Percentiles rank a stretch among this genome's conserved stretches.
Evolutionary conservation across 2,797 vertebrate species (phyloP).

Genomic region (Fringilla coelebs): DNA sequence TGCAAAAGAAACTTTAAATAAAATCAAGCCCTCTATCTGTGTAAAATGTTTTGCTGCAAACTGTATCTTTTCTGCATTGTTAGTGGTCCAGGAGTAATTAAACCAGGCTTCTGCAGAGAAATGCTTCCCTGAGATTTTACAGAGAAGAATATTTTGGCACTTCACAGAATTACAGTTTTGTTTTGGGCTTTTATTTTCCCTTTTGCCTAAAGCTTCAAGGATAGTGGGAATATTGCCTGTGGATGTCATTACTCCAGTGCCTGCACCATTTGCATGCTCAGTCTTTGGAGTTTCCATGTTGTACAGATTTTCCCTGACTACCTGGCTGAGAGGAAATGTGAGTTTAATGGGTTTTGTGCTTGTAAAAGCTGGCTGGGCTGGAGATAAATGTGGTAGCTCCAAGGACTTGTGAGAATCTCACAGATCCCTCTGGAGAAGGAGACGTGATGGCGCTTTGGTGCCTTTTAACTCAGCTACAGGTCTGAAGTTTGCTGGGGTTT

Average conservation of each 20-base stretch:
- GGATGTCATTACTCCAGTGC: not conserved
- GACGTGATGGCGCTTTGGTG: not conserved
- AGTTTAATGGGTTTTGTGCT: not conserved
- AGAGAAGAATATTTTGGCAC: not conserved
- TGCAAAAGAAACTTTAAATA: not conserved
- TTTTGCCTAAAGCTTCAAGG: not conserved
- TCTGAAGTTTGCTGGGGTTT: not conserved
- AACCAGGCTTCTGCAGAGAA: not conserved
- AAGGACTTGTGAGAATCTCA: not conserved
- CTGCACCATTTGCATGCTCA: not conserved
- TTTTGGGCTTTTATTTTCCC: not conserved
- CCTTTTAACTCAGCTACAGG: not conserved
- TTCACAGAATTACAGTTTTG: not conserved
- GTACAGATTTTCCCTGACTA: conserved; percentile 31
- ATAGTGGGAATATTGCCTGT: not conserved
- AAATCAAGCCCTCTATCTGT: not conserved
- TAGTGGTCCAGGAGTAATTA: not conserved
- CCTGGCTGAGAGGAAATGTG: conserved; percentile 2
- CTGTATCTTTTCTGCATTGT: not conserved
- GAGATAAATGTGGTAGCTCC: not conserved
- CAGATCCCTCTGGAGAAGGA: not conserved
- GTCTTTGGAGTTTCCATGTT: conserved; percentile 15
- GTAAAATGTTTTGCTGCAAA: not conserved
- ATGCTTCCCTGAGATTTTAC: not conserved
- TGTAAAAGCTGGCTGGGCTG: not conserved